Conservation (phyloP, 2,113 vertebrate species). For the Percina caprodes region DNA sequence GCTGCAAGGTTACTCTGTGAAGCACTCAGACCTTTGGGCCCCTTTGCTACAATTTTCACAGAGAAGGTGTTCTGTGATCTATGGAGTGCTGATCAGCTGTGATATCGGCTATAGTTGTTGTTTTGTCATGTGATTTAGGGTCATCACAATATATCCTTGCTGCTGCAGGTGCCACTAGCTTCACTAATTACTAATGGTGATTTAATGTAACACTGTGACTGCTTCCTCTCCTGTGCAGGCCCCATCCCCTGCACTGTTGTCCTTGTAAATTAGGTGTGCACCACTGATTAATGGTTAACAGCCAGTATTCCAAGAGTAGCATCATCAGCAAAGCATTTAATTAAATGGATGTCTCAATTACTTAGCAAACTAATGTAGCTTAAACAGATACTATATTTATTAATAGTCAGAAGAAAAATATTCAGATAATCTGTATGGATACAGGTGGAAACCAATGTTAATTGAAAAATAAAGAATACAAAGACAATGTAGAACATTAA, state of each 20-base stretch:
- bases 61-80: conserved; percentile 50
- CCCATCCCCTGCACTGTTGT: conserved; percentile 73
- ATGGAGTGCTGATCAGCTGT: conserved; percentile 56
- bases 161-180: conserved; percentile 45
- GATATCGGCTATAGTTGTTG: conserved; percentile 48
- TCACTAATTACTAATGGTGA: conserved; percentile 79
- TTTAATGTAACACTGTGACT: conserved; percentile 75
- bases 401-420: conserved; percentile 54
- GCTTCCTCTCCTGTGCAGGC: conserved; percentile 60
- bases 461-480: conserved; percentile 11
- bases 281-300: conserved; percentile 81
- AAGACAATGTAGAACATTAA: background rate
- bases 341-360: conserved; percentile 82
- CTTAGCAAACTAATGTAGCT: conserved; percentile 79
- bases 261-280: conserved; percentile 82
- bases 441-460: conserved; percentile 11
- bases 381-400: conserved; percentile 74
- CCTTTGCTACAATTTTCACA: conserved; percentile 61
- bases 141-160: conserved; percentile 55
- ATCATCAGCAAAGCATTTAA: conserved; percentile 80
- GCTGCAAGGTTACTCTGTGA: conserved; percentile 65
- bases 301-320: conserved; percentile 73
- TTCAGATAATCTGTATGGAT: background rate
- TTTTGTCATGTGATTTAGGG: conserved; percentile 56
- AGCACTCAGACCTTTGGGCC: conserved; percentile 53